phyloP scores from a whole-genome alignment of 2,797 vertebrate species.

The Aselliscus stoliczkanus region DNA sequence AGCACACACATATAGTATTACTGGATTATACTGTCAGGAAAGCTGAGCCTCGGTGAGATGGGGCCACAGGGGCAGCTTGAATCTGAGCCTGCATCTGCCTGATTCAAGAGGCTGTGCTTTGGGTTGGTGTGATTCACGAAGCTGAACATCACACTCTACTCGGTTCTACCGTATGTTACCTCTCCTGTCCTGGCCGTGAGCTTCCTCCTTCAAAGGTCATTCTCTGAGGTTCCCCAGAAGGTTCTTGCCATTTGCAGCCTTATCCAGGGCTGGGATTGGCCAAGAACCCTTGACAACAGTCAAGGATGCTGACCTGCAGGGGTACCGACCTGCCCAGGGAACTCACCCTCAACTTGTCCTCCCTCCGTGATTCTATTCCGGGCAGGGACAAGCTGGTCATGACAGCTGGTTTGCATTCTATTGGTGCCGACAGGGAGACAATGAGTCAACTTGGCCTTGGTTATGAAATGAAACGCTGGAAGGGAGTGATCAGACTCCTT shows the following conservation, averaged over 20 bases:
- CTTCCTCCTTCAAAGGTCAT: background rate
- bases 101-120: background rate
- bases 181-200: background rate
- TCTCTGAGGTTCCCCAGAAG: background rate
- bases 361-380: slow-evolving; percentile 8
- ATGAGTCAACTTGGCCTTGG: slow-evolving; percentile 69
- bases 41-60: background rate
- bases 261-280: background rate
- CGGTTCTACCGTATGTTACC: background rate
- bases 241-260: background rate
- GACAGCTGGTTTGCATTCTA: slow-evolving; percentile 70
- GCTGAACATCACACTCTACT: background rate
- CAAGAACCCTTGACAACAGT: background rate
- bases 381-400: slow-evolving; percentile 53
- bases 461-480: slow-evolving; percentile 71
- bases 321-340: slow-evolving; percentile 41
- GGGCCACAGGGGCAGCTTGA: background rate
- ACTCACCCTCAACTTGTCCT: slow-evolving; percentile 36
- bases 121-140: background rate
- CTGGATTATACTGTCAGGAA: background rate
- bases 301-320: background rate
- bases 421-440: slow-evolving; percentile 61
- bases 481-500: slow-evolving; percentile 72
- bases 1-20: background rate
- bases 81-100: background rate